Conservation (phyloP, 2,888 invertebrate species). For the Phortica okadai region DNA sequence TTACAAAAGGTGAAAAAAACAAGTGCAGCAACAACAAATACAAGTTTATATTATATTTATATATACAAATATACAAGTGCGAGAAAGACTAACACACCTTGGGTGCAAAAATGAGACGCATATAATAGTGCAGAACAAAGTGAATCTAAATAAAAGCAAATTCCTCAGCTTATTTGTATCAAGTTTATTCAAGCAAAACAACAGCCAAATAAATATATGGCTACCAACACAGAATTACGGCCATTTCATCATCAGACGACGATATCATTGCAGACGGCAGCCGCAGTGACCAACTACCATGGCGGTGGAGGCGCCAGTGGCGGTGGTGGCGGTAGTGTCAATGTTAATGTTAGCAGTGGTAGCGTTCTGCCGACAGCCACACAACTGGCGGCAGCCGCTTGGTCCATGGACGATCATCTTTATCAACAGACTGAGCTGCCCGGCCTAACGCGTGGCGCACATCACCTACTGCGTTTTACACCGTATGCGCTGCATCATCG, state of each 20-base stretch:
- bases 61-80: neutral
- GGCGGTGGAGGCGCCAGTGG: slow-evolving; percentile 65
- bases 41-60: slow-evolving; percentile 13
- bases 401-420: slow-evolving; percentile 71
- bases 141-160: neutral
- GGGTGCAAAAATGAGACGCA: neutral
- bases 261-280: slow-evolving; percentile 73
- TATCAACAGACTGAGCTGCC: slow-evolving; percentile 76
- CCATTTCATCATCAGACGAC: slow-evolving; percentile 76
- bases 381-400: slow-evolving; percentile 56
- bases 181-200: neutral
- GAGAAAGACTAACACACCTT: neutral
- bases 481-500: slow-evolving; percentile 84
- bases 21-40: slow-evolving; percentile 1
- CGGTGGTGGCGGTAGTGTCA: slow-evolving; percentile 44
- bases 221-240: slow-evolving; percentile 75
- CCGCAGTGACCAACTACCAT: slow-evolving; percentile 73
- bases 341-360: slow-evolving; percentile 46
- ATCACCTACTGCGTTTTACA: slow-evolving; percentile 77
- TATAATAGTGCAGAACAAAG: slow-evolving; percentile 12
- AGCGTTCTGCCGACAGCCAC: slow-evolving; percentile 57
- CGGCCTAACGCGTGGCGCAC: slow-evolving; percentile 73
- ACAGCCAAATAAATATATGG: slow-evolving; percentile 55
- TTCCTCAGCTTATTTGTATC: neutral
- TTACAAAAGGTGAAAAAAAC: neutral